Evolutionary conservation across 2,113 vertebrate genomes (phyloP), one percentile per base, ranked within the genome.

Genomic region (Elachura formosa): DNA sequence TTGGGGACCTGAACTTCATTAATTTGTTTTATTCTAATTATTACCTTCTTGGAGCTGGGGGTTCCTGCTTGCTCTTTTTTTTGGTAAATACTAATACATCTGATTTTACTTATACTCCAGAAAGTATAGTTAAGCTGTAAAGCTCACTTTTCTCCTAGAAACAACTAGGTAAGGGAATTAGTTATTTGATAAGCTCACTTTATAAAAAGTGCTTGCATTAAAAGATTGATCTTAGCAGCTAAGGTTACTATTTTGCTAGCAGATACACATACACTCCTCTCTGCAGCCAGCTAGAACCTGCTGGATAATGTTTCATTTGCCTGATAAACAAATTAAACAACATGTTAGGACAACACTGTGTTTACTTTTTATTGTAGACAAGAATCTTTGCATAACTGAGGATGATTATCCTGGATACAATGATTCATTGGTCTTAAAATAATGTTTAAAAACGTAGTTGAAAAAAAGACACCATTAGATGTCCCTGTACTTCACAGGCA

Each of bases 251-350:
- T 95, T 97, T 96, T 95, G 90, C 91, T 89, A 10, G 87, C 93
- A 90, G 74, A 51, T 95, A 31, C 55, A 82, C 0, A 1, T 87
- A 93, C 54, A 58, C 89, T 88, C 83, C 33, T 74, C 77, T 87
- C 84, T 96, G 90, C 94, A 96, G 95, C 96, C 97, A 98, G 96
- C 96, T 98, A 97, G 93, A 97, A 92, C 95, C 91, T 92, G 83
- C 86, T 72, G 76, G 96, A 96, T 97, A 97, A 67, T 97, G 92
- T 97, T 97, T 98, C 95, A 97, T 76, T 89, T 91, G 82, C 72
- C 79, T 96, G 72, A 92, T 97, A 94, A 95, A 87, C 82, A 96
- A 85, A 91, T 83, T 45, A 87, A 86, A 52, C 36, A 87, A 68
- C 93, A 24, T 78, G 90, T 81, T 95, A 77, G 87, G 80, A 64